Base-by-base conservation (phyloP, 2,888 invertebrate genomes). In the Rhingia campestris region DNA sequence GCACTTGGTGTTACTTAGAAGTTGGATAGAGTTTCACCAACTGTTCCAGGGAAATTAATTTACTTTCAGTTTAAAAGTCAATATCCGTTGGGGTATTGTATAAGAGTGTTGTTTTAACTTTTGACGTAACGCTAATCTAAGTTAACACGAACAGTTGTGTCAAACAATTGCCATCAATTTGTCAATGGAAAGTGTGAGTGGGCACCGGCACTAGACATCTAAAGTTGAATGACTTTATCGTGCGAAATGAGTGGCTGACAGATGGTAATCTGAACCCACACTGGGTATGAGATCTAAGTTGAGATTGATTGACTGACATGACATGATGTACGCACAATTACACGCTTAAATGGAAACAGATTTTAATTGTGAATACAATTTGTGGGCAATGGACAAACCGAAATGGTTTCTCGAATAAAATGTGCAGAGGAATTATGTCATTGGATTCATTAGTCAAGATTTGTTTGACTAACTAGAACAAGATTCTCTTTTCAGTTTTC, bases 271-370 rank as follows among this genome's bases (percentile, higher is more conserved):
- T 33, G n/a, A 66, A 37, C 67, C 75, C 75, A 67, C 75, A 30
- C 66, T 6, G 30, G 22, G 7, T 14, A 37, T 6, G 12, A 37
- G 58, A 49, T 32, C 30, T 41, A 14, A 66, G 66, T 58, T 66
- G 59, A 59, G 51, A 59, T 51, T 73, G 73, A 73, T 73, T 75
- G 75, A 75, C 59, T 66, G 59, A 66, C 66, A 59, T 51, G 59
- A 53, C 51, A 70, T 33, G 47, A 63, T 14, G 37, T 49, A 32
- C 54, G 45, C 14, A 30, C 39, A 43, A 56, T 47, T 39, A 35
- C 14, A 47, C 30, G 73, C 32, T 37, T 5, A 39, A 32, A 5
- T 12, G 30, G 6, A 54, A 63, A 63, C 63, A 45, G 47, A 63
- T 45, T 32, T 53, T 49, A 10, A 4, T 22, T 22, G 22, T 22